phyloP scores from a whole-genome alignment of 2,113 vertebrate genomes.

The Calidris pygmaea region DNA sequence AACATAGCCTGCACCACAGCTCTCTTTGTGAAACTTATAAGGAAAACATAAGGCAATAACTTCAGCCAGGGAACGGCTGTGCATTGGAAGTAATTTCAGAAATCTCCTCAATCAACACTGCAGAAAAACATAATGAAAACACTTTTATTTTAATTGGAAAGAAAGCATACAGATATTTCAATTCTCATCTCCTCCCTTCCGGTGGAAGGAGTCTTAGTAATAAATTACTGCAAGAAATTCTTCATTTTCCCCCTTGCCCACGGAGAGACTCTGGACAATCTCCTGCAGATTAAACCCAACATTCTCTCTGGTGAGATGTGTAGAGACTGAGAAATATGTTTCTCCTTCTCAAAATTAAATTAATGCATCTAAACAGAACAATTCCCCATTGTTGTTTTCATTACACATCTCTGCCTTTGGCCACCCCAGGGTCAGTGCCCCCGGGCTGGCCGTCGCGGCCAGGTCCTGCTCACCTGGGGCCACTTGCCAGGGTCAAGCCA shows the following conservation, averaged over 20 bases:
- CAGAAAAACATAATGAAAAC: background rate
- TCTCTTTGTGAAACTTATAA: background rate
- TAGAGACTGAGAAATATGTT: background rate
- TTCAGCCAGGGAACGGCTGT: background rate
- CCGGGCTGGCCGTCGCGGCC: background rate
- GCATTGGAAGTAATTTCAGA: background rate
- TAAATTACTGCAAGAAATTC: background rate
- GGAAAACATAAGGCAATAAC: background rate
- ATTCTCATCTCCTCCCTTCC: background rate
- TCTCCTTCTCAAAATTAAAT: background rate
- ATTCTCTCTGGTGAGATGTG: background rate
- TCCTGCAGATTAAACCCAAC: background rate
- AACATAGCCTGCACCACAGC: background rate
- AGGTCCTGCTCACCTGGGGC: background rate
- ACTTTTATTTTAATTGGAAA: background rate
- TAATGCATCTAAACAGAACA: background rate
- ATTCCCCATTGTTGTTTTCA: accelerated
- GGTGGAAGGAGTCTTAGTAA: background rate
- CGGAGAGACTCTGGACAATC: background rate
- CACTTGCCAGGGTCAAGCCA: background rate
- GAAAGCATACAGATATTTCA: background rate
- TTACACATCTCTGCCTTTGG: background rate
- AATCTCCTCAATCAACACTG: background rate
- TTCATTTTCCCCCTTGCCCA: background rate
- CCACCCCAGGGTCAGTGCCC: background rate